Evolutionary conservation across 1,140 invertebrate species (phyloP).

Genomic region (Ruditapes philippinarum): DNA sequence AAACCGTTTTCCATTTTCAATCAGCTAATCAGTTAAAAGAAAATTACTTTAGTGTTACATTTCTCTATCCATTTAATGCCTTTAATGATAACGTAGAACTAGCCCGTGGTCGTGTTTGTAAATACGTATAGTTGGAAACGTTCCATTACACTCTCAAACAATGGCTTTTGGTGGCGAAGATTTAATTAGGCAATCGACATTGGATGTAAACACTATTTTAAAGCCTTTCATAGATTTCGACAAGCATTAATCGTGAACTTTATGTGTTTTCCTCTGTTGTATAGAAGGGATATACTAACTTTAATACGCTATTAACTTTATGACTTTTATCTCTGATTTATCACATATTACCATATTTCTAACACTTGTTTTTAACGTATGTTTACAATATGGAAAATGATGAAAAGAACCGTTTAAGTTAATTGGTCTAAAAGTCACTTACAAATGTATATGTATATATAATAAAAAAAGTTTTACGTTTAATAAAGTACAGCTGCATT

Average conservation of each 20-base stretch:
- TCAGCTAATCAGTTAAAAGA: background rate
- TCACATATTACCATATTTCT: too few species aligned
- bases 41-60: conserved; percentile 3
- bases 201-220: conserved; percentile 9
- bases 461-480: too few species aligned
- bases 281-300: background rate
- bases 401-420: too few species aligned
- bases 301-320: background rate
- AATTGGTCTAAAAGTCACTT: too few species aligned
- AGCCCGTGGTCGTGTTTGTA: background rate
- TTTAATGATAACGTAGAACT: background rate
- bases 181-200: background rate
- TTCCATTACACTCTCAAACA: conserved; percentile 22
- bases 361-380: too few species aligned
- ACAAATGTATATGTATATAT: too few species aligned
- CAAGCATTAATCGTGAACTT: background rate
- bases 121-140: conserved; percentile 23
- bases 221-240: background rate
- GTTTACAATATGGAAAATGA: too few species aligned
- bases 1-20: background rate
- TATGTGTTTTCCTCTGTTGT: background rate
- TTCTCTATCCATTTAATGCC: conserved; percentile 4
- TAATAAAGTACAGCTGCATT: too few species aligned
- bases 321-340: background rate
- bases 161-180: background rate